A percentile compares a stretch with the other conserved stretches of the same genome.
Evolutionary conservation across 2,113 vertebrate genomes (phyloP).

Genomic region (Clarias magur): DNA sequence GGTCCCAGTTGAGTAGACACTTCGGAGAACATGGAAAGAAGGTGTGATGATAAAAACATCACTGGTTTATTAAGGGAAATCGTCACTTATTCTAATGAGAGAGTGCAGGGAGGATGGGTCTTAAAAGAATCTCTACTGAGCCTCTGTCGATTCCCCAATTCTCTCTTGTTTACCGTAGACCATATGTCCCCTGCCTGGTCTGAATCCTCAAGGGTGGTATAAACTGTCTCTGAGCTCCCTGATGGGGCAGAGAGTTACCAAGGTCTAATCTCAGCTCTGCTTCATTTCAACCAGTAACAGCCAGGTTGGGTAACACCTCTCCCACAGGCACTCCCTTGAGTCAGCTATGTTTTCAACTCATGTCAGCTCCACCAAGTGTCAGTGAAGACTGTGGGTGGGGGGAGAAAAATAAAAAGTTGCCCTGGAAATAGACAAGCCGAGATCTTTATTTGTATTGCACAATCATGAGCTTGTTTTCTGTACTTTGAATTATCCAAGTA

Average conservation of each 20-base stretch:
- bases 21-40: neutral
- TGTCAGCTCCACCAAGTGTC: constrained; percentile 33
- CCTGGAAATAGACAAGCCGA: constrained; percentile 20
- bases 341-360: constrained; percentile 46
- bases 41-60: neutral
- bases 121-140: constrained; percentile 12
- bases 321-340: constrained; percentile 34
- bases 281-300: constrained; percentile 35
- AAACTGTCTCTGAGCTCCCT: constrained; percentile 27
- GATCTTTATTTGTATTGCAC: constrained; percentile 26
- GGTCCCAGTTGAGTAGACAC: neutral
- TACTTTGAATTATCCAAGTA: neutral
- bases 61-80: neutral
- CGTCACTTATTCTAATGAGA: constrained; percentile 32
- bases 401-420: constrained; percentile 17
- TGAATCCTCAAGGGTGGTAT: constrained; percentile 26
- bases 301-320: constrained; percentile 43
- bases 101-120: neutral
- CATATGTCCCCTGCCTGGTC: constrained; percentile 33
- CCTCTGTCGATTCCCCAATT: neutral
- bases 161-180: constrained; percentile 50
- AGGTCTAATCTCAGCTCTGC: constrained; percentile 30
- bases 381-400: constrained; percentile 19
- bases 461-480: constrained; percentile 7
- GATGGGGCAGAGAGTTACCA: constrained; percentile 19